phyloP scores from a whole-genome alignment of 2,113 vertebrate genomes.

The Capreolus pygargus region DNA sequence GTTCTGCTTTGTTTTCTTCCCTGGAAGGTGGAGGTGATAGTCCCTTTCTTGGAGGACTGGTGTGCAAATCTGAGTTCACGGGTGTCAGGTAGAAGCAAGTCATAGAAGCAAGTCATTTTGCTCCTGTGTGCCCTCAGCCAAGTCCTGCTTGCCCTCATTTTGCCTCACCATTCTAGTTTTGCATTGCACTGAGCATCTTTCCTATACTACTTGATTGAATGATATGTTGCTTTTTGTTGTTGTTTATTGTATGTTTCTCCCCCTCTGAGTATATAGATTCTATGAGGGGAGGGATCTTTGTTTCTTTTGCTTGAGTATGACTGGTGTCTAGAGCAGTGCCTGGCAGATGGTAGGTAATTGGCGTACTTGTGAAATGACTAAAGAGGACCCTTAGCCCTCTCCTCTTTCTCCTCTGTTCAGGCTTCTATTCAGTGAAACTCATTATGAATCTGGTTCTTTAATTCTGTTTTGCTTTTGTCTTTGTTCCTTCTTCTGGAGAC shows the following conservation, averaged over 20 bases:
- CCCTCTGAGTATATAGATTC: background rate
- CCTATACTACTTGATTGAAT: background rate
- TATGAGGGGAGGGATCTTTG: background rate
- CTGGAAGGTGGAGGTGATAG: background rate
- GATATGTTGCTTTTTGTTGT: background rate
- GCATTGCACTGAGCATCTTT: background rate
- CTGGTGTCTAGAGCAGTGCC: background rate
- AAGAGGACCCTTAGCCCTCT: background rate
- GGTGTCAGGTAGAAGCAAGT: too few species aligned
- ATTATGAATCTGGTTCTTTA: background rate
- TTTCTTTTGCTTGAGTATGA: background rate
- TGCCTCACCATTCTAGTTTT: background rate
- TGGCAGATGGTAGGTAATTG: too few species aligned
- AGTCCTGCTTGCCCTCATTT: background rate
- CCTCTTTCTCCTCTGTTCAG: background rate
- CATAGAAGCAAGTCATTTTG: too few species aligned
- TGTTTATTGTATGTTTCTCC: background rate
- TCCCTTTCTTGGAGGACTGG: background rate
- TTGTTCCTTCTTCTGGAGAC: constrained; percentile 2
- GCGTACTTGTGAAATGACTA: too few species aligned
- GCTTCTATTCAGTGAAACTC: background rate
- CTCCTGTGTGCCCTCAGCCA: too few species aligned
- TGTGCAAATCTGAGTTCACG: background rate
- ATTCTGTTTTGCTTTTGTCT: background rate
- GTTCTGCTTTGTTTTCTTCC: background rate